Evolutionary conservation across 2,888 invertebrate species (phyloP).

Genomic region (Limnephilus marmoratus): DNA sequence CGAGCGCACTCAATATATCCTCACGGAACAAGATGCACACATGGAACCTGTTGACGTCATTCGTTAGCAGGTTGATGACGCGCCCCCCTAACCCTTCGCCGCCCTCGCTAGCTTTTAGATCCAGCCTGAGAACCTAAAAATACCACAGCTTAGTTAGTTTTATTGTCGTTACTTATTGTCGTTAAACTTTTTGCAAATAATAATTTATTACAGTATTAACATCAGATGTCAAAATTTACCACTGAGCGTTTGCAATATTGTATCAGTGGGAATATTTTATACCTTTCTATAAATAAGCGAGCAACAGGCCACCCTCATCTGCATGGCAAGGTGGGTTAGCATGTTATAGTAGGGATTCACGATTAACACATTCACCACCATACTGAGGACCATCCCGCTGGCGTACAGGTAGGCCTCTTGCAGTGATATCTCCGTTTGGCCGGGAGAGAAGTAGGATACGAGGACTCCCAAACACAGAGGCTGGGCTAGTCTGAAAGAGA

Average conservation of each 20-base stretch:
- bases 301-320: conserved; percentile 82
- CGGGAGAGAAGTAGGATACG: conserved; percentile 82
- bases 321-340: conserved; percentile 82
- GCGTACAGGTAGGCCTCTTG: conserved; percentile 83
- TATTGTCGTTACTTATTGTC: too few relatives aligned
- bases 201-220: too few relatives aligned
- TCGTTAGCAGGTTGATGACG: conserved; percentile 88
- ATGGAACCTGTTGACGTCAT: conserved; percentile 92
- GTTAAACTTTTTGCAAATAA: too few relatives aligned
- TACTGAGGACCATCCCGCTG: conserved; percentile 78
- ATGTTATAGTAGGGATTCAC: conserved; percentile 81
- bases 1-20: conserved; percentile 89
- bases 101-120: conserved; percentile 78
- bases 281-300: conserved; percentile 81
- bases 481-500: conserved; percentile 77
- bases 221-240: too few relatives aligned
- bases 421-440: conserved; percentile 72
- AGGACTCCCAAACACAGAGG: conserved; percentile 82
- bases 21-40: conserved; percentile 88
- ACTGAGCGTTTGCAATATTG: too few relatives aligned
- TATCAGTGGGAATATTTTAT: not conserved
- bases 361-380: conserved; percentile 72
- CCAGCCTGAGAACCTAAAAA: conserved; percentile 74
- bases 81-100: conserved; percentile 81
- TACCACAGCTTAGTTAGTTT: not conserved